Evolutionary conservation across 2,113 vertebrate species (phyloP).

Genomic region (Scytalopus superciliaris): DNA sequence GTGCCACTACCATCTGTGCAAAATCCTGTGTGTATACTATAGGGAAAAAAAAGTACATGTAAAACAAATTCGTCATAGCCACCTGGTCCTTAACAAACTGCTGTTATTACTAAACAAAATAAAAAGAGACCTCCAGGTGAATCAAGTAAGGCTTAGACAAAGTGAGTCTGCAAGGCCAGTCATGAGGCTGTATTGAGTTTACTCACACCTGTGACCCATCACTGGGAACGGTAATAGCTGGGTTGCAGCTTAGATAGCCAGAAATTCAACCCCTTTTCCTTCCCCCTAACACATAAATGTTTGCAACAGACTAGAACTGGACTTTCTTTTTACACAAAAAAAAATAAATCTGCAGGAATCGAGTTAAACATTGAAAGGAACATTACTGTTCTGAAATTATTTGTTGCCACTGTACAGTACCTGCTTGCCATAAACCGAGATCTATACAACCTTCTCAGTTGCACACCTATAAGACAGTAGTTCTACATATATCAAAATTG

Average conservation of each 20-base stretch:
- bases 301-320: background rate
- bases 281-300: background rate
- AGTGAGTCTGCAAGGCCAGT: background rate
- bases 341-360: background rate
- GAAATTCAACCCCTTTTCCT: background rate
- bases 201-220: background rate
- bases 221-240: background rate
- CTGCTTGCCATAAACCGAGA: background rate
- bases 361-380: background rate
- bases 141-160: background rate
- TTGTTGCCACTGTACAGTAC: background rate
- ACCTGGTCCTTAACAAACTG: background rate
- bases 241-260: background rate
- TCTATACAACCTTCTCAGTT: background rate
- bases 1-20: accelerated
- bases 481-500: background rate
- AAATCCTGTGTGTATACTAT: background rate
- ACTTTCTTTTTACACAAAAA: background rate
- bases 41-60: background rate
- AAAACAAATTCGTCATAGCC: background rate
- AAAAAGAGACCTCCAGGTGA: background rate
- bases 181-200: too few species aligned
- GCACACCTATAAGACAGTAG: background rate
- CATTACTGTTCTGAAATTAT: background rate
- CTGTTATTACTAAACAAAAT: background rate